Conservation (phyloP, 2,797 vertebrate genomes). For the Percopsis omiscomaycus region DNA sequence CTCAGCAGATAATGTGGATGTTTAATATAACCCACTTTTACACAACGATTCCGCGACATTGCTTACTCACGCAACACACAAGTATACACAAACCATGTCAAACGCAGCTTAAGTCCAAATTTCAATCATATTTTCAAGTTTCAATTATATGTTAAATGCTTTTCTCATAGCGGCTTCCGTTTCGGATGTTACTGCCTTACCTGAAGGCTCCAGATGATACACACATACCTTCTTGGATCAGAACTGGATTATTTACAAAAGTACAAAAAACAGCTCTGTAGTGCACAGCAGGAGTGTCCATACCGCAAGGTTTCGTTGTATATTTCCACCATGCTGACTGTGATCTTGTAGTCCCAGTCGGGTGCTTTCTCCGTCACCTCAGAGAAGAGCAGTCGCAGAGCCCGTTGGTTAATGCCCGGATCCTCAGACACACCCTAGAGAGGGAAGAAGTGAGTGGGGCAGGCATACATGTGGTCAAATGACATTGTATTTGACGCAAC, state of each 20-base stretch:
- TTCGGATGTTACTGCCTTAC: background rate
- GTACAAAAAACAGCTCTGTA: background rate
- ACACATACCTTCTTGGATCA: no score
- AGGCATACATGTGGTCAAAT: background rate
- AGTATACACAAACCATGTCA: background rate
- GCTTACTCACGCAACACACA: constrained; percentile 1
- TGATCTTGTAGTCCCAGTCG: constrained; percentile 91
- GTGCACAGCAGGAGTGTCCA: constrained; percentile 7
- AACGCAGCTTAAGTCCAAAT: constrained; percentile 4
- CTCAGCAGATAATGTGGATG: constrained; percentile 18
- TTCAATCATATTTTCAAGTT: background rate
- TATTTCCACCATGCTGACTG: constrained; percentile 91
- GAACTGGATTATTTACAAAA: background rate
- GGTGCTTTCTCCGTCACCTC: constrained; percentile 86
- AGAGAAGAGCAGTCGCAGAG: constrained; percentile 88
- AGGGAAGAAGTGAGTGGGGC: background rate
- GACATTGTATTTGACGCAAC: no score
- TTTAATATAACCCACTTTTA: constrained; percentile 39
- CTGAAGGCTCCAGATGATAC: no score
- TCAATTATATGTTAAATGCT: constrained; percentile 10
- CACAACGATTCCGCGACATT: constrained; percentile 16
- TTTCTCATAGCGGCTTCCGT: background rate
- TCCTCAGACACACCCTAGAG: constrained; percentile 81
- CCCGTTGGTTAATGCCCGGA: constrained; percentile 95
- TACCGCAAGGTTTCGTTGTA: constrained; percentile 95